A percentile compares a stretch with the other conserved stretches of the same genome.
These are phyloP conservation scores for Clarias magur DNA, from an alignment of 2,113 vertebrate species.

Conservation along the genomic window DNA sequence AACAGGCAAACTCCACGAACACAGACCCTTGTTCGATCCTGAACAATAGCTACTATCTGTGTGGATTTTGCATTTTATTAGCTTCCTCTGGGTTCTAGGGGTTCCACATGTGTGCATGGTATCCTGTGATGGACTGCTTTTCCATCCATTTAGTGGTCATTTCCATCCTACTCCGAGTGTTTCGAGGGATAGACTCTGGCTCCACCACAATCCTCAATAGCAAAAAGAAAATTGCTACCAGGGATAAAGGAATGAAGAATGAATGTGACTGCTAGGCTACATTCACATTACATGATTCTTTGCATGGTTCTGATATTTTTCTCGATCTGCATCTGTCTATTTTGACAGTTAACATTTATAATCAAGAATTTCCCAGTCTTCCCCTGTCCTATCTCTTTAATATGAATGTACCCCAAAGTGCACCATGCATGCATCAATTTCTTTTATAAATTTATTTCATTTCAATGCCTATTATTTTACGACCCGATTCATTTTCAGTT, in stretches of 20 bases:
- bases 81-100: neutral
- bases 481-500: neutral
- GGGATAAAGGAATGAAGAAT: neutral
- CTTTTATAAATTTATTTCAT: neutral
- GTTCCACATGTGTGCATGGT: neutral
- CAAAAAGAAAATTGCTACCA: neutral
- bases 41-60: neutral
- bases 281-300: neutral
- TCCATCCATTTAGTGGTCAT: neutral
- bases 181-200: neutral
- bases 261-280: neutral
- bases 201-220: neutral
- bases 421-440: neutral
- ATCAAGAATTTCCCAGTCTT: neutral
- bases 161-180: neutral
- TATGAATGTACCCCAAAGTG: constrained; percentile 1
- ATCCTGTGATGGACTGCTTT: neutral
- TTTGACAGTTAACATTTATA: neutral
- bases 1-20: no score
- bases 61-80: neutral
- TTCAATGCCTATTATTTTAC: neutral
- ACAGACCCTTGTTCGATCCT: neutral
- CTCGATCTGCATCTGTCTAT: neutral
- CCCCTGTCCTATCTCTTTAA: neutral
- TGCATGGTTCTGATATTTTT: neutral